Evolutionary conservation across 1,140 invertebrate species (phyloP).

Genomic region (Zaprionus tsacasi): DNA sequence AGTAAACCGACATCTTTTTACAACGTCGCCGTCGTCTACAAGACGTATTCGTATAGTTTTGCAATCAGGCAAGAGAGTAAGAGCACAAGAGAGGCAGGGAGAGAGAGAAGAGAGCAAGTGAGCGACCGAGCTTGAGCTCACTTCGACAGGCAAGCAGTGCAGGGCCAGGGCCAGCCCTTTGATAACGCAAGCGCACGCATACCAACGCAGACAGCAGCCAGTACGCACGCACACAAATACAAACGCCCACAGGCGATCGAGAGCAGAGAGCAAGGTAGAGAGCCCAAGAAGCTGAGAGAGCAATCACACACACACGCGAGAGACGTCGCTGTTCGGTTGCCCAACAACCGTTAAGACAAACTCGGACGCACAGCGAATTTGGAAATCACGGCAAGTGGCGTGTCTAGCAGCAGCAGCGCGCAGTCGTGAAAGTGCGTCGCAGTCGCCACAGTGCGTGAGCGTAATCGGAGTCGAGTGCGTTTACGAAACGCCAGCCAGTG

Average conservation of each 20-base stretch:
- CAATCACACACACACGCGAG: slow-evolving; percentile 9
- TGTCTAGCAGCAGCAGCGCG: slow-evolving; percentile 27
- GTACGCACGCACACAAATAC: slow-evolving; percentile 33
- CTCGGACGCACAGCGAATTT: slow-evolving; percentile 65
- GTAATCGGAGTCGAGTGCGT: slow-evolving; percentile 21
- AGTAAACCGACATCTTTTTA: slow-evolving; percentile 82
- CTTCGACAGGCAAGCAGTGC: slow-evolving; percentile 23
- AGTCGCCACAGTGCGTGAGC: slow-evolving; percentile 37
- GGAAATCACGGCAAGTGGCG: slow-evolving; percentile 58
- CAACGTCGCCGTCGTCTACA: slow-evolving; percentile 43
- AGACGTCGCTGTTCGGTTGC: slow-evolving; percentile 32
- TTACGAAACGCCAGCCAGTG: slow-evolving; percentile 35
- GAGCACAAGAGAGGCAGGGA: background rate
- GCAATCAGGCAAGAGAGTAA: slow-evolving; percentile 55
- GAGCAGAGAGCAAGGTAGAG: slow-evolving; percentile 12
- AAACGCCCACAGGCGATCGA: slow-evolving; percentile 20
- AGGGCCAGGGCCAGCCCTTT: slow-evolving; percentile 72
- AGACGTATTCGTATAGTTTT: slow-evolving; percentile 57
- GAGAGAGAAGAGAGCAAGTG: slow-evolving; percentile 21
- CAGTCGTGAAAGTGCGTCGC: slow-evolving; percentile 54
- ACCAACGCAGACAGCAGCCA: slow-evolving; percentile 12
- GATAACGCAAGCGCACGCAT: slow-evolving; percentile 61
- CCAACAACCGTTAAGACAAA: slow-evolving; percentile 43
- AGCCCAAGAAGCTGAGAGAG: slow-evolving; percentile 15
- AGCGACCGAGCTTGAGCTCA: slow-evolving; percentile 27